These are phyloP conservation scores for Gortyna flavago DNA, from an alignment of 2,888 invertebrate genomes.

Conservation along the genomic window DNA sequence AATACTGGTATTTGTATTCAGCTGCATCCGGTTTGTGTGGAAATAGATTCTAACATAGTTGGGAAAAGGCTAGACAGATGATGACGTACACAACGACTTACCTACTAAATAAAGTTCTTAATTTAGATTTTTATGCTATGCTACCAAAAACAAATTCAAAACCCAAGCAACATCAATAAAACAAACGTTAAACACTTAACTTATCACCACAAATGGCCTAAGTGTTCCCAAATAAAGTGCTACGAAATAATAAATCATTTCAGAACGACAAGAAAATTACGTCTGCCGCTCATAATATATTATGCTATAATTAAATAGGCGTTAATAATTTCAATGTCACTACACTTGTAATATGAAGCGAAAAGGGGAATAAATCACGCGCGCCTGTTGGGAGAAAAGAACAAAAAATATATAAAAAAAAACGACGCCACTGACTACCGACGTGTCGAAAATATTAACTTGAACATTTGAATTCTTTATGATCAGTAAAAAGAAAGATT, in stretches of 20 bases:
- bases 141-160: background rate
- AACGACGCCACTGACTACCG: conserved; percentile 69
- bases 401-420: conserved; percentile 70
- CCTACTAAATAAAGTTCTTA: background rate
- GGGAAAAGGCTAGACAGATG: too few relatives aligned
- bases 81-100: background rate
- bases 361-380: conserved; percentile 76
- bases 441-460: conserved; percentile 89
- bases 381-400: conserved; percentile 68
- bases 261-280: conserved; percentile 52
- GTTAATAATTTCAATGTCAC: conserved; percentile 67
- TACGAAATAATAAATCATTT: conserved; percentile 47
- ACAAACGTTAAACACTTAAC: conserved; percentile 23
- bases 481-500: conserved; percentile 89
- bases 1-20: background rate
- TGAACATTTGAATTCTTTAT: conserved; percentile 88
- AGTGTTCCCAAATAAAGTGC: conserved; percentile 38
- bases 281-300: conserved; percentile 32
- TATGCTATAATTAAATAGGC: conserved; percentile 61
- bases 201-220: conserved; percentile 21
- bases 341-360: conserved; percentile 70
- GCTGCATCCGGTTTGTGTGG: background rate
- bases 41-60: background rate
- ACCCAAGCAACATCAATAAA: conserved; percentile 3
- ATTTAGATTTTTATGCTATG: background rate